Conservation (phyloP, 1,140 invertebrate genomes). For the Hycleus phaleratus region DNA sequence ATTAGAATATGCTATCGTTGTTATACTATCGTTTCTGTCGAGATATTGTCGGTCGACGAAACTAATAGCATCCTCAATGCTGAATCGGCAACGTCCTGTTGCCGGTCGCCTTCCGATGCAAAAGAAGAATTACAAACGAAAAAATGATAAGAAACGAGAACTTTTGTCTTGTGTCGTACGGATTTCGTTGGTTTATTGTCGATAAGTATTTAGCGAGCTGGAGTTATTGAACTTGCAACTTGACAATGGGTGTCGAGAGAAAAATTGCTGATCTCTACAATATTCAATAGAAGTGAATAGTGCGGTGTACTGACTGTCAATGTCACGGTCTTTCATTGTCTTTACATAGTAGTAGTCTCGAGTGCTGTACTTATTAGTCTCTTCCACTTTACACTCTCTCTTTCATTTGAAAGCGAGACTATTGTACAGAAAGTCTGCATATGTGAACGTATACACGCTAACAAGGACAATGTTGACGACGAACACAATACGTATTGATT, state of each 20-base stretch:
- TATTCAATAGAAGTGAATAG: conserved; percentile 5
- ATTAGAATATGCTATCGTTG: conserved; percentile 14
- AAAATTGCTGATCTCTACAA: conserved; percentile 3
- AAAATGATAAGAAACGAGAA: too few species aligned
- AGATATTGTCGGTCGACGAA: too few species aligned
- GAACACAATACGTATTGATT: too few species aligned
- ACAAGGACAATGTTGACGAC: conserved; percentile 8
- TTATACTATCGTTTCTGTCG: background rate
- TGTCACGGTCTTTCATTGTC: conserved; percentile 22
- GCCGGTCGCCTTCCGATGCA: background rate
- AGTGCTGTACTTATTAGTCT: conserved; percentile 21
- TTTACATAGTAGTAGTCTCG: conserved; percentile 11
- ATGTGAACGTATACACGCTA: background rate
- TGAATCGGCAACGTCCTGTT: conserved; percentile 9
- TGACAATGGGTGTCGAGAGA: background rate
- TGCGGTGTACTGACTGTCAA: conserved; percentile 8
- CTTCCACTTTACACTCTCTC: conserved; percentile 16
- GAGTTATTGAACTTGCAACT: too few species aligned
- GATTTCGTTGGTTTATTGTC: too few species aligned
- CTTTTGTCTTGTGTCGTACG: too few species aligned
- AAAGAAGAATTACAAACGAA: too few species aligned
- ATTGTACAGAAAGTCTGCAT: background rate
- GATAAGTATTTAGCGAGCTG: too few species aligned
- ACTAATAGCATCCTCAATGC: background rate
- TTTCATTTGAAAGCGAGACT: conserved; percentile 3